phyloP scores from a whole-genome alignment of 2,113 vertebrate species.

The Scophthalmus maximus region DNA sequence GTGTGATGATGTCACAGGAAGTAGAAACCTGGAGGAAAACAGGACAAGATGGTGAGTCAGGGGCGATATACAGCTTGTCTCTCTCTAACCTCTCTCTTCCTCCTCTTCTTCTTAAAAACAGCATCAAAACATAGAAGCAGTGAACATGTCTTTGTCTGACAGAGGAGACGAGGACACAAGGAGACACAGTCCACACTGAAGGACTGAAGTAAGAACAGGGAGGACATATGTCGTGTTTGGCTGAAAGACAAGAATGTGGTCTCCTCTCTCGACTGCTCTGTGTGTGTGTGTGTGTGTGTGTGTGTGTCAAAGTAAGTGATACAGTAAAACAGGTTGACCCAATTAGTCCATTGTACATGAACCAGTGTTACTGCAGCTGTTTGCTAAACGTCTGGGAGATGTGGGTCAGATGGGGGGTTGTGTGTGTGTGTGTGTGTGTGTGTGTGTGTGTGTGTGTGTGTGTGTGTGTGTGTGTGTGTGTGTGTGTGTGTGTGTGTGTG shows the following conservation, averaged over 20 bases:
- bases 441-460: no score
- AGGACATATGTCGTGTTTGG: conserved; percentile 75
- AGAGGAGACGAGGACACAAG: background rate
- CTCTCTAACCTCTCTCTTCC: background rate
- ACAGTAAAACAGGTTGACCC: conserved; percentile 52
- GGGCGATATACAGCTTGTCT: background rate
- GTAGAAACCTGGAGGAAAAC: conserved; percentile 69
- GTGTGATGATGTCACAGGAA: conserved; percentile 80
- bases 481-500: no score
- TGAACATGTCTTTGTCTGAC: background rate
- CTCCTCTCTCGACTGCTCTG: background rate
- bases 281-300: conserved; percentile 28
- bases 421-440: no score
- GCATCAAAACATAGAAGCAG: background rate
- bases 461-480: no score
- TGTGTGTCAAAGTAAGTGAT: conserved; percentile 40
- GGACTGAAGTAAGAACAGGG: conserved; percentile 31
- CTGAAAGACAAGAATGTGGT: conserved; percentile 65
- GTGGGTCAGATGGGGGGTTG: conserved; percentile 31
- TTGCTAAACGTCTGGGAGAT: conserved; percentile 8
- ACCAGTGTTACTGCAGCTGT: conserved; percentile 64
- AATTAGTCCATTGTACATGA: conserved; percentile 35
- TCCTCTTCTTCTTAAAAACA: background rate
- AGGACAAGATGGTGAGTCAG: background rate
- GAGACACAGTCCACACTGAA: background rate